Percentiles rank a stretch among this genome's conserved stretches.
Conservation (phyloP, 2,113 vertebrate genomes). For the Tiliqua scincoides region DNA sequence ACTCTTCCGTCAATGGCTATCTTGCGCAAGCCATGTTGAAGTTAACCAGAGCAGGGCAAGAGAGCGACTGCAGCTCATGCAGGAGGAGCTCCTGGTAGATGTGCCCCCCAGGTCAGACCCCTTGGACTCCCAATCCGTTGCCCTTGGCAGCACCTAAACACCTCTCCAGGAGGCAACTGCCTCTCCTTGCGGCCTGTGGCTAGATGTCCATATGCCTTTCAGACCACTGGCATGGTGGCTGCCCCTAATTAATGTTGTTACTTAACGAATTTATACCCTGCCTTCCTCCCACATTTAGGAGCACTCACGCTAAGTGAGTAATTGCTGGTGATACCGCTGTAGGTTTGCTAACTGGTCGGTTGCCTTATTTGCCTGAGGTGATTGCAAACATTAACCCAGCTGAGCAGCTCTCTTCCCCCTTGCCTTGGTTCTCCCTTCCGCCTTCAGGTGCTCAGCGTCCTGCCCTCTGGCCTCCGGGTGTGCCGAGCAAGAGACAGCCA, state of each 20-base stretch:
- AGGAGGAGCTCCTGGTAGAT: not conserved
- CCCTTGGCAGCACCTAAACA: not conserved
- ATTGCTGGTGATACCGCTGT: too few relatives aligned
- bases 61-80: not conserved
- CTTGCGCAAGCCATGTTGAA: not conserved
- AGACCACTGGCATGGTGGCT: too few relatives aligned
- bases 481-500: not conserved
- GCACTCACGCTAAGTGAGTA: too few relatives aligned
- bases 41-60: not conserved
- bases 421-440: too few relatives aligned
- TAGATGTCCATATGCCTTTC: not conserved
- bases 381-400: not conserved
- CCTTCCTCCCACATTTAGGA: too few relatives aligned
- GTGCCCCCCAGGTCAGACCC: not conserved
- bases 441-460: not conserved
- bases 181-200: not conserved
- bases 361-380: fast-evolving
- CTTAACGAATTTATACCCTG: too few relatives aligned
- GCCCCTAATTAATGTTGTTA: too few relatives aligned
- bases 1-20: not conserved
- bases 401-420: not conserved
- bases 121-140: not conserved
- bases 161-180: not conserved
- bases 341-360: not conserved
- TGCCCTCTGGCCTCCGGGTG: too few relatives aligned